Base-by-base conservation (phyloP, 2,888 invertebrate genomes). In the Eilema caniola region DNA sequence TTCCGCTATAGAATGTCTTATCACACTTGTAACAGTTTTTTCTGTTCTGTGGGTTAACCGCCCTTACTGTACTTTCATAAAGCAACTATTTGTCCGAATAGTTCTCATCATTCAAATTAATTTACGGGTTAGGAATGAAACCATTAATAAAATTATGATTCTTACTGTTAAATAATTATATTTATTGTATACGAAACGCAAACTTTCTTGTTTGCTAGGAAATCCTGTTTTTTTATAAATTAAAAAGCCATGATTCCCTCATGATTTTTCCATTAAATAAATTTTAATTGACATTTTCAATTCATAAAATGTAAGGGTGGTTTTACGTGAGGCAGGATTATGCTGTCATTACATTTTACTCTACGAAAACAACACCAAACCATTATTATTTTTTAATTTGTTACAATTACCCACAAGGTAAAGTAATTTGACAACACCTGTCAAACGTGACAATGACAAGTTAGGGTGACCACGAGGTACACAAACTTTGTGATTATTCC, bases 91-190 rank as follows among this genome's bases (percentile, higher is more conserved):
- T n/a, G n/a, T n/a, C n/a, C n/a, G n/a, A n/a, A 28, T 28, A 23
- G 71, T 74, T 86, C 85, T 83, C 82, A 85, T 86, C 82, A 81
- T 81, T 47, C 20, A 47, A 20, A 20, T 74, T 73, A 62, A 74
- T 71, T 75, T 67, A 78, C 75, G 28, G 28, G 28, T 28, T 70
- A 84, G 85, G 84, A 85, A 84, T 86, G 83, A 79, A 82, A 66
- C 71, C 74, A 20, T 77, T 71, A 73, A 72, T 71, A 82, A 70
- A 77, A 76, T 63, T 77, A 74, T 47, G 20, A 73, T 78, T 69
- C 69, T 72, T 70, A 72, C 74, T 31, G 63, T 66, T 53, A 53
- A 53, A n/a, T 53, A 53, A n/a, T 20, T n/a, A 53, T n/a, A 47
- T 47, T 53, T 67, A 80, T 60, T 76, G 66, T 79, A 81, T 70